Evolutionary conservation across 1,140 invertebrate genomes (phyloP), one percentile per base, ranked within the genome.

Genomic region (Drosophila azteca): DNA sequence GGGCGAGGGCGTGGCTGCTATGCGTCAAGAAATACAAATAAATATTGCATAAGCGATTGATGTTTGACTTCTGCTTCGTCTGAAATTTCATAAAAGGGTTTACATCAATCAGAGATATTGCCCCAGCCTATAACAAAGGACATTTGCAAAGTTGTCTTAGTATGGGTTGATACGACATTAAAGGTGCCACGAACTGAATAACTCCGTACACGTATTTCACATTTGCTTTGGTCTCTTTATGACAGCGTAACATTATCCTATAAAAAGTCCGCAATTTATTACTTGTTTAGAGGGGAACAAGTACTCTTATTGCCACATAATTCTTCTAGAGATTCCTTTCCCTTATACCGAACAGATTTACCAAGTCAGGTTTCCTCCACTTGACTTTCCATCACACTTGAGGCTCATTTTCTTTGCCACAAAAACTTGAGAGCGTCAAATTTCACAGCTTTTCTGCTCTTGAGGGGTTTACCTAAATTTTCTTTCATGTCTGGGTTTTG

Each of bases 261-360:
- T 7, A 48, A 35, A 58, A 69, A 57, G 44, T 15, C 15, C 17
- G 1, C 15, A 58, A 43, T 69, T 69, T 69, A 69, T 69, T 35
- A 69, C 66, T 69, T 69, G 66, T 58, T 69, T 57, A 69, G 63
- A 43, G 66, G 49, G 57, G 51, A 58, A 68, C 44, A 57, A 69
- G 57, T 69, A 51, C 65, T 51, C 49, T 51, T 69, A 41, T 26
- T 48, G 64, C 49, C 44, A 49, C 26, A 48, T 50, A 50, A n/a
- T 44, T 13, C 55, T 50, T 20, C 17, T 26, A 17, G 20, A 15
- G 24, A 35, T 35, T 49, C 43, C 29, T 58, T 58, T 50, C 11
- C 20, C 8, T 9, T 20, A 35, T 50, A 68, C 22, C 11, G 24
- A 8, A 35, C 31, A 58, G 52, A 66, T 69, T 70, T 58, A 43